Evolutionary conservation across 2,888 invertebrate species (phyloP).

Genomic region (Serripes groenlandicus): DNA sequence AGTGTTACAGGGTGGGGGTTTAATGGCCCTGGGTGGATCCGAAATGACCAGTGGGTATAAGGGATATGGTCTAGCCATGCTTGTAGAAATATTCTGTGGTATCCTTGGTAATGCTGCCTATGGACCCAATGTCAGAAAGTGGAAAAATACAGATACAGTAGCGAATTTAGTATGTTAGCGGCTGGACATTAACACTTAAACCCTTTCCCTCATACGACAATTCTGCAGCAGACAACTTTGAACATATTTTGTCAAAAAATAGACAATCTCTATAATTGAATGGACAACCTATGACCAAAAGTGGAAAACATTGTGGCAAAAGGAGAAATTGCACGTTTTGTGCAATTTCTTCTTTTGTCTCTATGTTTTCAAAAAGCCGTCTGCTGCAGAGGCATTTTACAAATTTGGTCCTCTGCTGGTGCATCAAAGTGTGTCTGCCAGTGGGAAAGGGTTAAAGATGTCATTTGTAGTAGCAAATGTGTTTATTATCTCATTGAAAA

Average conservation of each 20-base stretch:
- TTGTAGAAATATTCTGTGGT: conserved; percentile 96
- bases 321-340: not conserved
- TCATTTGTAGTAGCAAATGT: no score
- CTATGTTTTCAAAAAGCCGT: no score
- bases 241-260: no score
- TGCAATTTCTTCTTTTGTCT: not conserved
- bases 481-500: no score
- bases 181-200: not conserved
- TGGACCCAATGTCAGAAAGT: conserved; percentile 93
- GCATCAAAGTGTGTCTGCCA: no score
- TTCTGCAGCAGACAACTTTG: no score
- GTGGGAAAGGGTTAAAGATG: no score
- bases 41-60: conserved; percentile 91
- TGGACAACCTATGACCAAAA: not conserved
- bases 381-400: no score
- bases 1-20: conserved; percentile 85
- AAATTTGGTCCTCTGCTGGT: no score
- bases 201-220: not conserved
- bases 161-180: conserved; percentile 90
- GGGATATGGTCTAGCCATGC: conserved; percentile 93
- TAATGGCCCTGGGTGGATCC: conserved; percentile 87
- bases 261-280: no score
- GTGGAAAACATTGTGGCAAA: not conserved
- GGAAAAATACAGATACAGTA: conserved; percentile 90
- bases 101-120: conserved; percentile 90